Evolutionary conservation across 2,797 vertebrate genomes (phyloP).

Genomic region (Phalloptychus januarius): DNA sequence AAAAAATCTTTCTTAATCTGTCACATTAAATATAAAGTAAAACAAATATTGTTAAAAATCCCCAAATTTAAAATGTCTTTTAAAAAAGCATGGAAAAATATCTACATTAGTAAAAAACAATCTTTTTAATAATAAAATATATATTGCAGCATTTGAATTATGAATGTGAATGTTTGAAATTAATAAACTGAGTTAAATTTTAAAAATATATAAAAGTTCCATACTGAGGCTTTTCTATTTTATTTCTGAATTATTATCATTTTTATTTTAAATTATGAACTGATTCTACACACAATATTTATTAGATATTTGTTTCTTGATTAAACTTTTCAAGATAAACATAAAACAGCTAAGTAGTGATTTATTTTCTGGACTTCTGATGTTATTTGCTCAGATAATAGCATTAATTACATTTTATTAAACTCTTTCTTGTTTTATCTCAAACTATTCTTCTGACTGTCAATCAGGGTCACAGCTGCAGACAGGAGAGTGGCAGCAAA

Average conservation of each 20-base stretch:
- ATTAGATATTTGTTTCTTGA: background rate
- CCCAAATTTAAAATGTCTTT: background rate
- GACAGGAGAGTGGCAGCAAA: conserved; percentile 29
- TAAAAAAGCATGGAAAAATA: background rate
- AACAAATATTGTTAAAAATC: background rate
- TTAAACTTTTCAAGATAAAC: background rate
- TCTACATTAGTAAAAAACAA: no score
- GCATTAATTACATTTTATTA: background rate
- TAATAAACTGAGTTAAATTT: no score
- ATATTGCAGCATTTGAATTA: no score
- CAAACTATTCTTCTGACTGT: conserved; percentile 15
- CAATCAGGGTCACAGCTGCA: conserved; percentile 35
- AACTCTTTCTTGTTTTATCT: conserved; percentile 18
- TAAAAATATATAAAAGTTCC: background rate
- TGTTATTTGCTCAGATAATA: background rate
- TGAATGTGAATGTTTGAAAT: no score
- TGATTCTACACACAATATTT: background rate
- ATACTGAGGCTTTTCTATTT: background rate
- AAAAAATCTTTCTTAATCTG: background rate
- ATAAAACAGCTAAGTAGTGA: background rate
- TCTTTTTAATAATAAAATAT: no score
- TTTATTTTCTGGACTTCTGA: background rate
- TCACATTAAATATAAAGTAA: background rate
- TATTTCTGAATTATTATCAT: background rate
- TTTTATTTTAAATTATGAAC: background rate